phyloP scores from a whole-genome alignment of 2,888 invertebrate species.

The Volucella bombylans region DNA sequence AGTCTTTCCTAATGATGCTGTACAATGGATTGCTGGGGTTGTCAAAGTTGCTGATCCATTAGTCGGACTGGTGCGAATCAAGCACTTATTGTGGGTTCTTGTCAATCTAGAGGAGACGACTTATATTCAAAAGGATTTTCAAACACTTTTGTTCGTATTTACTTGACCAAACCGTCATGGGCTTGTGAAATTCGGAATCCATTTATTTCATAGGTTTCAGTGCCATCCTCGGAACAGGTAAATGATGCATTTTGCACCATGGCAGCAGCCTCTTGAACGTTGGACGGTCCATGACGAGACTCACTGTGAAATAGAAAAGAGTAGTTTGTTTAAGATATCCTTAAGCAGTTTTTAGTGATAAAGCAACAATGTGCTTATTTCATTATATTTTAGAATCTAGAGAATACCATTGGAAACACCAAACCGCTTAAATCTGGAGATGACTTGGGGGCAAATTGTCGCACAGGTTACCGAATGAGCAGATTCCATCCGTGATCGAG shows the following conservation, averaged over 20 bases:
- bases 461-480: too few species aligned
- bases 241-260: conserved; percentile 89
- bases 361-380: not conserved
- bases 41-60: conserved; percentile 93
- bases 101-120: conserved; percentile 76
- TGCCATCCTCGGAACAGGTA: conserved; percentile 91
- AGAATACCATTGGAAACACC: too few species aligned
- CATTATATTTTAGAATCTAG: too few species aligned
- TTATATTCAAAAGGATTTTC: not conserved
- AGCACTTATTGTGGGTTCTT: conserved; percentile 89
- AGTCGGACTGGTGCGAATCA: conserved; percentile 91
- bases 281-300: conserved; percentile 88
- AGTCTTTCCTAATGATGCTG: conserved; percentile 92
- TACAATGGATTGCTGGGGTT: conserved; percentile 93
- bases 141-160: conserved; percentile 74
- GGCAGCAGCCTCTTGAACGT: conserved; percentile 89
- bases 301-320: conserved; percentile 82
- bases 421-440: too few species aligned
- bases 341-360: not conserved
- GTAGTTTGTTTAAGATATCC: not conserved
- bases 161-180: conserved; percentile 92
- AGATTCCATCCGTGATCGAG: too few species aligned
- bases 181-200: conserved; percentile 93
- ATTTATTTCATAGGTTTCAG: conserved; percentile 94
- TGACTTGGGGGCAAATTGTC: too few species aligned